Evolutionary conservation across 1,140 invertebrate species (phyloP), one percentile per base, ranked within the genome.

Genomic region (Musca vetustissima): DNA sequence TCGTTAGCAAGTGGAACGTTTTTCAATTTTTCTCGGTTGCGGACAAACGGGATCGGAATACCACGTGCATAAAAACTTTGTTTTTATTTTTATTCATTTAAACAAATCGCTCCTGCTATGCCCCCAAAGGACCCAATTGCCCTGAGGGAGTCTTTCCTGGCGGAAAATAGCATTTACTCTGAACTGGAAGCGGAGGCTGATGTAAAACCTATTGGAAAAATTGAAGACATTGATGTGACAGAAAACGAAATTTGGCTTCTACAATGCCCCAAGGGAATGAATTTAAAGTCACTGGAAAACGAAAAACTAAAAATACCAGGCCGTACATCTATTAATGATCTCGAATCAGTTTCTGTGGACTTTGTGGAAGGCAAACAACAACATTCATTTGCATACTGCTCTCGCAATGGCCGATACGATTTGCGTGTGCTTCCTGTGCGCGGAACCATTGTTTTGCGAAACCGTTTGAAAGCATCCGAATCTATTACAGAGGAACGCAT

Each of bases 211-310:
- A 68, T 71, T 14, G 68, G 68, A 0, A 49, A 64, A 47, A 67
- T 71, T 15, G 55, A 67, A 36, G 28, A 52, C 1, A 64, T 71
- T 32, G 50, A 69, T 49, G 68, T 67, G 25, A 24, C 25, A 7
- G 66, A 72, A 8, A 69, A 72, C 43, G 71, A 72, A 59, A 32
- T 72, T 65, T 72, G 68, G 68, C 13, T 72, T 4, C 21, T 72
- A 19, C 71, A 72, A 66, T 70, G 68, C 15, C 71, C 71, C 19
- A 72, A 70, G 66, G 69, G 66, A 48, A 67, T 50, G 24, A 43
- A 70, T 47, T 13, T 72, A 8, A 43, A 13, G n/a, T 19, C 67
- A 8, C 21, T 72, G 21, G 24, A 68, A 48, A 66, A 25, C n/a
- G 36, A 72, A 47, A 70, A 68, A 64, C 24, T 72, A 24, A 72